phyloP scores from a whole-genome alignment of 2,888 invertebrate species.

The Agriopis aurantiaria region DNA sequence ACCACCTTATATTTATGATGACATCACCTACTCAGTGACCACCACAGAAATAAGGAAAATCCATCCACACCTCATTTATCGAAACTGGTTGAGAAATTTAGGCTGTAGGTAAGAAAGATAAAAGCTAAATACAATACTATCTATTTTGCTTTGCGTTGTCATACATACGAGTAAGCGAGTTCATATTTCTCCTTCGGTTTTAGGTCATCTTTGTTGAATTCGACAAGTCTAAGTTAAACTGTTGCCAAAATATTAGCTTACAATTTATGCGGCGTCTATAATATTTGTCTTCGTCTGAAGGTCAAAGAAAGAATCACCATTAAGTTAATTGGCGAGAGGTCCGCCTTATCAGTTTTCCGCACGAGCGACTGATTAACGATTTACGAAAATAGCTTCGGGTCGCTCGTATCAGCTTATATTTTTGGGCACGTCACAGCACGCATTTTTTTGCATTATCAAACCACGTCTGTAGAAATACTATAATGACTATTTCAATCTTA shows the following conservation, averaged over 20 bases:
- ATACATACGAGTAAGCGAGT: too few species aligned
- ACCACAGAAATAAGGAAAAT: too few species aligned
- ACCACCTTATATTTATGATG: too few species aligned
- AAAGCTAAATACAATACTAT: too few species aligned
- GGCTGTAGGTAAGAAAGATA: too few species aligned
- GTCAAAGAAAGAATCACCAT: conserved; percentile 77
- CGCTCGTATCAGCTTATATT: conserved; percentile 65
- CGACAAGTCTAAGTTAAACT: neutral
- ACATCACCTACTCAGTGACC: too few species aligned
- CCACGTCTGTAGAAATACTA: neutral
- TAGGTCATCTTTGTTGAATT: neutral
- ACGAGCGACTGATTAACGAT: conserved; percentile 79
- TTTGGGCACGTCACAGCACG: conserved; percentile 44
- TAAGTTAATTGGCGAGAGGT: conserved; percentile 81
- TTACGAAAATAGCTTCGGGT: conserved; percentile 74
- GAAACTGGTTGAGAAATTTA: too few species aligned
- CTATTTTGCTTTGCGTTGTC: too few species aligned
- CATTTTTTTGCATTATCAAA: conserved; percentile 15
- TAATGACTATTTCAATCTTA: neutral
- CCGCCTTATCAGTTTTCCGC: conserved; percentile 79
- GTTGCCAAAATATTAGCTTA: conserved; percentile 1
- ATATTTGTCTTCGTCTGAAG: conserved; percentile 49
- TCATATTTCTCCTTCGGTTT: neutral
- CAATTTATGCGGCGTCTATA: conserved; percentile 31
- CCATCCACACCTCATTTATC: too few species aligned